Evolutionary conservation across 64 coral and sea anemone species (phyloP).

Genomic region (Montipora cactus): DNA sequence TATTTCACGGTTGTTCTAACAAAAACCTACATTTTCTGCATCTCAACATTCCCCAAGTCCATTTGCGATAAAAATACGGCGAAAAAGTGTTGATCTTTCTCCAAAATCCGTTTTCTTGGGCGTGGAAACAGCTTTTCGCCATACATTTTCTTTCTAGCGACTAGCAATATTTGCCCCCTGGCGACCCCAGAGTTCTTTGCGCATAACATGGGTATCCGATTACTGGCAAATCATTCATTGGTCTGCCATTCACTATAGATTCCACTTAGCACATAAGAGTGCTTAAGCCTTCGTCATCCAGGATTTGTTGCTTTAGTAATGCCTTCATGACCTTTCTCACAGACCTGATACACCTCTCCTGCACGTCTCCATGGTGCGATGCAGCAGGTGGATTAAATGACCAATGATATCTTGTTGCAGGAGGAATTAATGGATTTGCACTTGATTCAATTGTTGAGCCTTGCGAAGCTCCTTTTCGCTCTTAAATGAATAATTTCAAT

Average conservation of each 20-base stretch:
- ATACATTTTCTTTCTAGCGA: too few species aligned
- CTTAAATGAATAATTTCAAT: not conserved
- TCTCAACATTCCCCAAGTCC: too few species aligned
- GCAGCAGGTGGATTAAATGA: not conserved
- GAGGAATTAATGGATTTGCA: not conserved
- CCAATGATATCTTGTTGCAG: not conserved
- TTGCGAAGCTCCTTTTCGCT: not conserved
- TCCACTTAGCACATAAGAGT: conserved; percentile 6
- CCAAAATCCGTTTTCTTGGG: too few species aligned
- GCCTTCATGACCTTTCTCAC: conserved; percentile 7
- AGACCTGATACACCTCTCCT: not conserved
- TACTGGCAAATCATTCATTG: too few species aligned
- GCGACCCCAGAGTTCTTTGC: too few species aligned
- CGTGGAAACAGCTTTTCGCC: too few species aligned
- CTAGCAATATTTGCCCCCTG: too few species aligned
- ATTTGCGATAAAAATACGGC: too few species aligned
- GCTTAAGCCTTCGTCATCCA: not conserved
- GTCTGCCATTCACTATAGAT: conserved; percentile 5
- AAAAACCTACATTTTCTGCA: too few species aligned
- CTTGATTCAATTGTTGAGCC: not conserved
- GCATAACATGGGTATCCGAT: too few species aligned
- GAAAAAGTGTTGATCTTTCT: too few species aligned
- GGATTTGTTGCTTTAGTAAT: not conserved
- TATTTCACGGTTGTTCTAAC: too few species aligned
- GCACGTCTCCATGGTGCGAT: not conserved